Percentiles rank a stretch among this genome's conserved stretches.
Evolutionary conservation across 1,140 invertebrate species (phyloP).

Genomic region (Metopolophium dirhodum): DNA sequence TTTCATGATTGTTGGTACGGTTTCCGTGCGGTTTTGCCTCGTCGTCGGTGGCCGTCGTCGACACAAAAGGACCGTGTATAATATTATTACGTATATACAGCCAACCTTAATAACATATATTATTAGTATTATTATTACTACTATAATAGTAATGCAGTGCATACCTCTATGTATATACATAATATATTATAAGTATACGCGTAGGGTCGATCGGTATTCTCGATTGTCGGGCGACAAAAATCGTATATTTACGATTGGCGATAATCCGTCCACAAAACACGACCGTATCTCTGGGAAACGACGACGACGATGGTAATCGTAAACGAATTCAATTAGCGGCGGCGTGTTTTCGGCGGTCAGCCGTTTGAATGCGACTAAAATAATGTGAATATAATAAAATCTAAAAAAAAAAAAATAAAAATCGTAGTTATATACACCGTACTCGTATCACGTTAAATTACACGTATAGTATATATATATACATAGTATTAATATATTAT

Average conservation of each 20-base stretch:
- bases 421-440: background rate
- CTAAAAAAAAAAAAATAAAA: background rate
- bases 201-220: background rate
- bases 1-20: background rate
- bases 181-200: background rate
- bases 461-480: background rate
- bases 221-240: conserved; percentile 43
- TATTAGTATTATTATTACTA: background rate
- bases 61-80: background rate
- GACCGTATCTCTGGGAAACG: conserved; percentile 29
- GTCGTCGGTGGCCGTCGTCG: conserved; percentile 27
- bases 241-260: conserved; percentile 46
- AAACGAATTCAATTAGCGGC: conserved; percentile 45
- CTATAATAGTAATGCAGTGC: background rate
- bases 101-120: background rate
- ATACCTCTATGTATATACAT: background rate
- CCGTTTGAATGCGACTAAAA: conserved; percentile 29
- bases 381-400: background rate
- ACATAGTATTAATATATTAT: no score
- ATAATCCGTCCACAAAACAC: conserved; percentile 46
- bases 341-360: conserved; percentile 42
- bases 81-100: background rate
- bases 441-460: background rate
- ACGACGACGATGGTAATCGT: background rate
- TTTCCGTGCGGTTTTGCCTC: conserved; percentile 11